Base-by-base conservation (phyloP, 2,113 vertebrate species). In the Cebidichthys violaceus region DNA sequence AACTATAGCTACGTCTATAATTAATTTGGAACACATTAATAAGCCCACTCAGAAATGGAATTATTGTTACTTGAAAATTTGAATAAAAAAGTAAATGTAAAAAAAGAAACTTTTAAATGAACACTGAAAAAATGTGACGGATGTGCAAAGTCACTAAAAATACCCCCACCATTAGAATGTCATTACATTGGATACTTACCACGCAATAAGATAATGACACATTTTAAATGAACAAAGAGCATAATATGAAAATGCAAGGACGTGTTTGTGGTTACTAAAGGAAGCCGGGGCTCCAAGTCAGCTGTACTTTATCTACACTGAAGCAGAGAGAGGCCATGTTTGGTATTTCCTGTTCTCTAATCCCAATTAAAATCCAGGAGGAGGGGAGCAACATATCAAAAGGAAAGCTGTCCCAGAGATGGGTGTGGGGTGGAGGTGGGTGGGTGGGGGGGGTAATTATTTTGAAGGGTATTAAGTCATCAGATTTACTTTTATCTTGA, bases 391-490 rank as follows among this genome's bases (percentile, higher is more conserved):
- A 68, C 82, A 86, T 57, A 91, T 92, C 92, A 95, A 94, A 95
- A 96, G 95, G 94, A 94, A 95, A 95, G 94, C 94, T 95, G 95
- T 96, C 96, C 96, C 96, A 95, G 96, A 95, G 96, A 97, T 94
- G 96, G 95, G 86, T 83, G 87, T 73, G 80, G 79, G 70, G 71
- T 55, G 59, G 27, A 57, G 77, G 61, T 33, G 55, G 5, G 39
- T 50, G 15, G 27, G 37, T 29, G 76, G 17, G 33, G 73, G 76
- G 86, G 85, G 95, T 97, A 97, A 99, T 98, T 98, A 98, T 97
- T 97, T 97, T 97, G 96, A 97, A 97, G 97, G 97, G 97, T 97
- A 98, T 99, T 98, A 98, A 98, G 97, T 98, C 97, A 98, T 98
- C 97, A 98, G 97, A 97, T 98, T 97, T 98, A 97, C 97, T 98